A percentile compares a stretch with the other conserved stretches of the same genome.
phyloP scores from a whole-genome alignment of 2,888 invertebrate genomes.

The Cabera pusaria region DNA sequence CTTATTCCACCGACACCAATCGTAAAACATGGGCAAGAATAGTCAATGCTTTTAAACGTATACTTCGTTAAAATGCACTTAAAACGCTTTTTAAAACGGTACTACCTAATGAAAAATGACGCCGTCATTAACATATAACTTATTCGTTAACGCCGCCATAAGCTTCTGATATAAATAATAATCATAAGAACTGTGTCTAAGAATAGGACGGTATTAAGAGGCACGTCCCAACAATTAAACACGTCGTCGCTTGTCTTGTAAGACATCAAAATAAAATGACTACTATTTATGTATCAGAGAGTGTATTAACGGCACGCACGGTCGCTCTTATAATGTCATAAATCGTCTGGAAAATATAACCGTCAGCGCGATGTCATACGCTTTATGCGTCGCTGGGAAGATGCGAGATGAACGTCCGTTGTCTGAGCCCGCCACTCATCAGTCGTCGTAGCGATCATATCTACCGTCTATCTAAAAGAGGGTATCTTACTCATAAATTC shows the following conservation, averaged over 20 bases:
- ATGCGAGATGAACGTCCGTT: constrained; percentile 43
- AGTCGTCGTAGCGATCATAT: too few species aligned
- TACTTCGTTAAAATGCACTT: too few species aligned
- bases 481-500: too few species aligned
- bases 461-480: too few species aligned
- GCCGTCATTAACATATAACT: constrained; percentile 35
- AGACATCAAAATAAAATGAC: constrained; percentile 81
- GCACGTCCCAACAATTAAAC: constrained; percentile 72
- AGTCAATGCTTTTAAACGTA: too few species aligned
- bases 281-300: constrained; percentile 79
- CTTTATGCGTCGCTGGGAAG: constrained; percentile 44
- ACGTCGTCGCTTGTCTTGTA: constrained; percentile 79
- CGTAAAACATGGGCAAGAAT: too few species aligned
- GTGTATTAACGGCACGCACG: constrained; percentile 72
- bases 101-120: constrained; percentile 3
- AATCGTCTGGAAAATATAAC: constrained; percentile 83
- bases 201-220: constrained; percentile 67
- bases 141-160: constrained; percentile 35
- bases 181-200: constrained; percentile 60
- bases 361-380: constrained; percentile 77
- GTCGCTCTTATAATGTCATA: constrained; percentile 79
- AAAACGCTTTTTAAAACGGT: too few species aligned
- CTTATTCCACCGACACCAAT: too few species aligned
- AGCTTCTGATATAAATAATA: constrained; percentile 48
- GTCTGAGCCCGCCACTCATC: constrained; percentile 50